A percentile compares a stretch with the other conserved stretches of the same genome.
Evolutionary conservation across 2,888 invertebrate species (phyloP).

Genomic region (Koerneria pararmatus): DNA sequence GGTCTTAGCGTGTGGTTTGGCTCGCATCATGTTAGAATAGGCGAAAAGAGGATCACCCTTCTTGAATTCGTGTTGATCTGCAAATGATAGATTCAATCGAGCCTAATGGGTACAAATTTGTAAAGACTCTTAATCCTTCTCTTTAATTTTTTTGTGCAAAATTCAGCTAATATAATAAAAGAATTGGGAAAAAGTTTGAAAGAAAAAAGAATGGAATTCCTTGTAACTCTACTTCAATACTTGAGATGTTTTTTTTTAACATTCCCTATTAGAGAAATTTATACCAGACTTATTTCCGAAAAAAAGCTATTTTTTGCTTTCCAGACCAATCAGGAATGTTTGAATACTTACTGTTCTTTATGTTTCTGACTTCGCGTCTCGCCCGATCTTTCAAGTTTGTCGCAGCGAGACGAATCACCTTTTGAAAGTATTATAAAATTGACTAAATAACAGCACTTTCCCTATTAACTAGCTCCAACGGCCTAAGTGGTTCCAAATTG

Average conservation of each 20-base stretch:
- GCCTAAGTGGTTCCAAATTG: too few relatives aligned
- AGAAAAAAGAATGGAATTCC: too few relatives aligned
- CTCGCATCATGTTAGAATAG: conserved; percentile 46
- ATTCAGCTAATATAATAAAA: not conserved
- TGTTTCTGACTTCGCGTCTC: conserved; percentile 45
- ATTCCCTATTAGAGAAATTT: too few relatives aligned
- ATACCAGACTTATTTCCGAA: too few relatives aligned
- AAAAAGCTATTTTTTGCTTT: too few relatives aligned
- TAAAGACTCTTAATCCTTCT: not conserved
- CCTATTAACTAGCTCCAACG: too few relatives aligned
- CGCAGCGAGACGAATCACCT: conserved; percentile 47
- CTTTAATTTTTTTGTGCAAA: not conserved
- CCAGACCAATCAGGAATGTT: too few relatives aligned
- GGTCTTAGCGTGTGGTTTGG: conserved; percentile 28
- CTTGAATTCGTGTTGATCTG: conserved; percentile 49
- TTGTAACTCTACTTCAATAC: too few relatives aligned
- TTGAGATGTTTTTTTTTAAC: too few relatives aligned
- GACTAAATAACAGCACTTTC: not conserved
- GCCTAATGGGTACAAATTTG: not conserved
- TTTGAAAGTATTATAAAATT: not conserved
- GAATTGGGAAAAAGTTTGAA: too few relatives aligned
- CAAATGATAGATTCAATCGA: conserved; percentile 18
- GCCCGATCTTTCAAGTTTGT: conserved; percentile 48
- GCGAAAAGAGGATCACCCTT: conserved; percentile 54
- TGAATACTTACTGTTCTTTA: conserved; percentile 40